Evolutionary conservation across 2,888 invertebrate genomes (phyloP).

Genomic region (Tupiocoris notatus): DNA sequence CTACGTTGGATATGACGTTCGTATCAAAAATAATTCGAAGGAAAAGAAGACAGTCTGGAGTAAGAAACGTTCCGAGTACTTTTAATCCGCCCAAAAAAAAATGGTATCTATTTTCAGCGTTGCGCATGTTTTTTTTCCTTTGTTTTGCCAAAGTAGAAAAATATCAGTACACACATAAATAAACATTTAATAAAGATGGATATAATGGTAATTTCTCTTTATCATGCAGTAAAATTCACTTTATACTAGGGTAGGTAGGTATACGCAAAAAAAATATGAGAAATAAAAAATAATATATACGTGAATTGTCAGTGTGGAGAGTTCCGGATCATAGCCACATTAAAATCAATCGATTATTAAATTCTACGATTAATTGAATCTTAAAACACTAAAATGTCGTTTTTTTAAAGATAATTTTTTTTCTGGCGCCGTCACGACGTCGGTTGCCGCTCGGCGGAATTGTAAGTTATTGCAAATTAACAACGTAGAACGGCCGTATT

Average conservation of each 20-base stretch:
- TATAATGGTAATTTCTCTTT: conserved; percentile 36
- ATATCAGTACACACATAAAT: conserved; percentile 36
- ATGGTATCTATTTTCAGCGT: no score
- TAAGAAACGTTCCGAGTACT: no score
- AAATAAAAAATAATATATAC: conserved; percentile 39
- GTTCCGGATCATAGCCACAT: conserved; percentile 38
- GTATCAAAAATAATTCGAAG: no score
- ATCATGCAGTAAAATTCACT: conserved; percentile 13
- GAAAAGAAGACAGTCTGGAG: no score
- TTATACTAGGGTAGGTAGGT: neutral
- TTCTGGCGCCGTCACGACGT: conserved; percentile 30
- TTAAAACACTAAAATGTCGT: conserved; percentile 40
- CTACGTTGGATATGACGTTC: no score
- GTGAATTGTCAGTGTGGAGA: conserved; percentile 36
- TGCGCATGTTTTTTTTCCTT: no score
- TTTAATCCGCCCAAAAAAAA: no score
- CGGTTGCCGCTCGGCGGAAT: neutral
- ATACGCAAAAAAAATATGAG: neutral
- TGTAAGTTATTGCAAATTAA: conserved; percentile 28
- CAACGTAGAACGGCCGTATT: no score
- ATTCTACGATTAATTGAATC: conserved; percentile 41
- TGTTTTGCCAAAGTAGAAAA: conserved; percentile 17
- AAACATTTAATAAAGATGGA: conserved; percentile 35
- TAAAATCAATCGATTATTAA: conserved; percentile 38
- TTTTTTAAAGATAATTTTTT: conserved; percentile 15